phyloP scores from a whole-genome alignment of 2,797 vertebrate genomes.

The Microchirus variegatus region DNA sequence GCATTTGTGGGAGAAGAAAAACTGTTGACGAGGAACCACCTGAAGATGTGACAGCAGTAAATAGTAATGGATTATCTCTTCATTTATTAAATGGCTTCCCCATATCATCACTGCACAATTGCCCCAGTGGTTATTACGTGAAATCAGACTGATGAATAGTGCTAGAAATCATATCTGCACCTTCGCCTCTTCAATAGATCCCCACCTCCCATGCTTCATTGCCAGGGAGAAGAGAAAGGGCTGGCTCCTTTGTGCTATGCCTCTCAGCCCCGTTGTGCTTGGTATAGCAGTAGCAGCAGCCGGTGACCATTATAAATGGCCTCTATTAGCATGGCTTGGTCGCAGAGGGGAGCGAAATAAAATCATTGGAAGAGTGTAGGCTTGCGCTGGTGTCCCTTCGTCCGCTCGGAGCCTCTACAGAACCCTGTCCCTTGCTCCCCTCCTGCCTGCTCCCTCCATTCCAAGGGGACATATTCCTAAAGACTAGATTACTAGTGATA shows the following conservation, averaged over 20 bases:
- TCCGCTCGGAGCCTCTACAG: conserved; percentile 62
- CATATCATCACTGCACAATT: conserved; percentile 57
- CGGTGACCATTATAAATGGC: conserved; percentile 85
- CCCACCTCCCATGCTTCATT: conserved; percentile 66
- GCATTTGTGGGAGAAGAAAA: conserved; percentile 41
- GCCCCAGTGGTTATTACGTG: conserved; percentile 57
- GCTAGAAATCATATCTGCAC: conserved; percentile 52
- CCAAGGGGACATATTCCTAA: conserved; percentile 78
- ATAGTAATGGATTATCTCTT: conserved; percentile 53
- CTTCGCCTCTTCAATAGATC: conserved; percentile 52
- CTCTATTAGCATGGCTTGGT: conserved; percentile 86
- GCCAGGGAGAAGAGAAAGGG: conserved; percentile 53
- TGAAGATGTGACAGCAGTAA: conserved; percentile 44
- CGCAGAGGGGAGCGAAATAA: conserved; percentile 82
- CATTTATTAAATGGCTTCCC: conserved; percentile 53
- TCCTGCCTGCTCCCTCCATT: conserved; percentile 47
- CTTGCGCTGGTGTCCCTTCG: conserved; percentile 61
- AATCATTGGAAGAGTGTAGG: conserved; percentile 80
- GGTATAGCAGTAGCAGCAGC: conserved; percentile 68
- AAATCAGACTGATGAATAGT: conserved; percentile 58
- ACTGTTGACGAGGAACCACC: conserved; percentile 27
- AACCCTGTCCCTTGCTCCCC: conserved; percentile 55
- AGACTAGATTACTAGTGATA: conserved; percentile 83
- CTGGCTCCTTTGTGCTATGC: conserved; percentile 63
- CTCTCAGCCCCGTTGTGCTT: conserved; percentile 63